These are phyloP conservation scores for Sphenopsis melanotis DNA, from an alignment of 2,797 vertebrate species.

Conservation along the genomic window DNA sequence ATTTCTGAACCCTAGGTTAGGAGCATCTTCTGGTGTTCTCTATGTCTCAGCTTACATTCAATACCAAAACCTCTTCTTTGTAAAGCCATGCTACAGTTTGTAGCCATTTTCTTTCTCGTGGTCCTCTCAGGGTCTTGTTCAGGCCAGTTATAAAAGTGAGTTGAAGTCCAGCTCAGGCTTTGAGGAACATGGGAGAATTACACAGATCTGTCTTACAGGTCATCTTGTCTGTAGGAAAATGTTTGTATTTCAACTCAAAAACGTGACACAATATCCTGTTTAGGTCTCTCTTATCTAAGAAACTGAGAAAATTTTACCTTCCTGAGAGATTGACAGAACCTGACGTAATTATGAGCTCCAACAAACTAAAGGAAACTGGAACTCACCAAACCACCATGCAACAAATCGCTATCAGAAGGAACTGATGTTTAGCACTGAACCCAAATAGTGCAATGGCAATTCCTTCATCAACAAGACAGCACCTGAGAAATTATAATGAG, in stretches of 20 bases:
- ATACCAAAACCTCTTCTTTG: fast-evolving
- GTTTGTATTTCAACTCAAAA: neutral
- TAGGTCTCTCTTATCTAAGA: neutral
- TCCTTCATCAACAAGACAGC: neutral
- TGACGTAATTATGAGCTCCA: neutral
- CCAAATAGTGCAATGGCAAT: neutral
- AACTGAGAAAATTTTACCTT: neutral
- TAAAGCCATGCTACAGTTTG: neutral
- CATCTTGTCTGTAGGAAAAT: neutral
- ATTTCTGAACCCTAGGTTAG: neutral
- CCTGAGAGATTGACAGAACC: neutral
- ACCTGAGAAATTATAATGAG: neutral
- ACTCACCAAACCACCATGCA: neutral
- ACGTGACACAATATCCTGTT: neutral
- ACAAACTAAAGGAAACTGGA: neutral
- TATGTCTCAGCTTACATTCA: fast-evolving
- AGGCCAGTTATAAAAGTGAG: neutral
- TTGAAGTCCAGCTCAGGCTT: neutral
- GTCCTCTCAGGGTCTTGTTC: fast-evolving
- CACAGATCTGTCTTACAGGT: neutral
- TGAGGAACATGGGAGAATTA: neutral
- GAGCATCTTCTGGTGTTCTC: neutral
- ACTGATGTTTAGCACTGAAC: neutral
- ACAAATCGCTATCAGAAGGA: neutral
- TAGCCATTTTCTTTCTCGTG: neutral